Evolutionary conservation across 2,888 invertebrate genomes (phyloP).

Genomic region (Clivina fossor): DNA sequence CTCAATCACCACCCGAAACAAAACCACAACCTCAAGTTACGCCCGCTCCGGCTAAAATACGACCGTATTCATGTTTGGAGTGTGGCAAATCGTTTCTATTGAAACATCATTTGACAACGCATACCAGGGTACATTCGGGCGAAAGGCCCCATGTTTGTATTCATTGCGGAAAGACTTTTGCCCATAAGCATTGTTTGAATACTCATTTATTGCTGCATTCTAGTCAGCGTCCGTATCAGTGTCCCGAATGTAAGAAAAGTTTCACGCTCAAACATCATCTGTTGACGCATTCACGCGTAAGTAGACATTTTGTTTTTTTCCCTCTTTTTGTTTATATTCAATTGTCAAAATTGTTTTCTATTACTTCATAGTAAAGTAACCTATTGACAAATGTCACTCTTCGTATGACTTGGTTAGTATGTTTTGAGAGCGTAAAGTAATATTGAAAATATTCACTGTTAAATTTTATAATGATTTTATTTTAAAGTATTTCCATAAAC

Average conservation of each 20-base stretch:
- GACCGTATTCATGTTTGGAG: conserved; percentile 80
- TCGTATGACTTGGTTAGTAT: no score
- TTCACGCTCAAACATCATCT: conserved; percentile 84
- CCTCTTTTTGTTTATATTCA: no score
- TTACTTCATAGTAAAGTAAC: no score
- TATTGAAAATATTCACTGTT: no score
- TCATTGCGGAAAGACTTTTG: conserved; percentile 80
- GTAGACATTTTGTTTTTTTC: conserved; percentile 37
- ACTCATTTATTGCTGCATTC: conserved; percentile 80
- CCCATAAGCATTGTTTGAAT: conserved; percentile 80
- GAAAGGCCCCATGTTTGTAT: conserved; percentile 77
- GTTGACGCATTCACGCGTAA: conserved; percentile 74
- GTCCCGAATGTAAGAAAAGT: conserved; percentile 83
- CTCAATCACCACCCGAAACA: conserved; percentile 53
- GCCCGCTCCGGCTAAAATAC: conserved; percentile 58
- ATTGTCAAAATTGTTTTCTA: no score
- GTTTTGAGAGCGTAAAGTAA: no score
- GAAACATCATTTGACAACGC: conserved; percentile 83
- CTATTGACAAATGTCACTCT: no score
- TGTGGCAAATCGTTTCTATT: conserved; percentile 82
- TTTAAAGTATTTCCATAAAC: no score
- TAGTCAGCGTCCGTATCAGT: conserved; percentile 79
- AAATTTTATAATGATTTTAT: no score
- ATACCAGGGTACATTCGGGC: conserved; percentile 79
- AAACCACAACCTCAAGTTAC: conserved; percentile 33